These are phyloP conservation scores for Grallaria varia DNA, from an alignment of 2,113 vertebrate species.

Conservation along the genomic window DNA sequence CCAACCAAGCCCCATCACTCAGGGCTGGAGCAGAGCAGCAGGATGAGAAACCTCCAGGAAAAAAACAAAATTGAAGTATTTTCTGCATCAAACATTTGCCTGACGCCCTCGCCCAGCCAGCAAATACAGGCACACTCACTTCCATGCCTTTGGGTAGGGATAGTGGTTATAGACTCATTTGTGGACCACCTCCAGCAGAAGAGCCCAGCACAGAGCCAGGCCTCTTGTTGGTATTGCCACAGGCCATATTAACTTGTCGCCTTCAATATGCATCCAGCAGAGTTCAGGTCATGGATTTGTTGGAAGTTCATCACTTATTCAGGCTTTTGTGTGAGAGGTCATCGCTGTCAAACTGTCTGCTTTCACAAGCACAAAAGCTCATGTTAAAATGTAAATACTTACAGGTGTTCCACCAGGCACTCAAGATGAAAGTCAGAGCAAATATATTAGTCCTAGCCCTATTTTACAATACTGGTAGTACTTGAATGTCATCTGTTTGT, in stretches of 20 bases:
- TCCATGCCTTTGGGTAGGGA: neutral
- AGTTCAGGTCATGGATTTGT: constrained; percentile 63
- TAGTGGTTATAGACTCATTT: neutral
- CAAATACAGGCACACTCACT: neutral
- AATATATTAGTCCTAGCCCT: constrained; percentile 22
- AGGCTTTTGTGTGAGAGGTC: constrained; percentile 60
- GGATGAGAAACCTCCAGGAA: neutral
- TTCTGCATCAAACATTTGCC: neutral
- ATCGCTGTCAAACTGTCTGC: constrained; percentile 58
- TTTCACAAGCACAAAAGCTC: constrained; percentile 64
- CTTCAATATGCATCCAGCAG: constrained; percentile 51
- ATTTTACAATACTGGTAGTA: constrained; percentile 35
- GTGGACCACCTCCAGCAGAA: neutral
- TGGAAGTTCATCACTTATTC: constrained; percentile 65
- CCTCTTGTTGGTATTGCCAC: neutral
- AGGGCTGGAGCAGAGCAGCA: neutral
- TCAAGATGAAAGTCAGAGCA: constrained; percentile 62
- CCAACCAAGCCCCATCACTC: neutral
- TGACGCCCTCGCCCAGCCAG: neutral
- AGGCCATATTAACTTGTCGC: constrained; percentile 46
- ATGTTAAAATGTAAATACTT: constrained; percentile 66
- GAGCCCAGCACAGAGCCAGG: neutral
- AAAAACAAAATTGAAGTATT: neutral
- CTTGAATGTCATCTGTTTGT: constrained; percentile 33
- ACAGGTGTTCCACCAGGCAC: constrained; percentile 63